phyloP scores from a whole-genome alignment of 2,888 invertebrate species.

The Apodemia mormo region DNA sequence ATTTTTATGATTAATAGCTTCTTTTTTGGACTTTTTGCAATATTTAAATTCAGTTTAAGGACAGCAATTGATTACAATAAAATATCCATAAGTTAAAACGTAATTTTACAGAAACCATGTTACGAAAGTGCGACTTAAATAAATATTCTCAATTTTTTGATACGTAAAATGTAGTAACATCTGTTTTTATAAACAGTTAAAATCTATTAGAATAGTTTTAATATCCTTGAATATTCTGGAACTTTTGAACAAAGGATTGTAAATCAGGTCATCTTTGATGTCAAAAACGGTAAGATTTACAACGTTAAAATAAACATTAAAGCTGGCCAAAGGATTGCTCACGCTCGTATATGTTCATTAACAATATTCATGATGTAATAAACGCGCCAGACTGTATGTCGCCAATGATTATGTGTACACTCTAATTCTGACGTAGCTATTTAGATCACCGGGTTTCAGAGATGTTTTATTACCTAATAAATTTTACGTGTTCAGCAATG shows the following conservation, averaged over 20 bases:
- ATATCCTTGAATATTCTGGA: background rate
- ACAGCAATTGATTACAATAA: too few relatives aligned
- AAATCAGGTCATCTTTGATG: background rate
- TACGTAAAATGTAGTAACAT: background rate
- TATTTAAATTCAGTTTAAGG: too few relatives aligned
- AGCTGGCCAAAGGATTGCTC: background rate
- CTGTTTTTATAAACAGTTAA: slow-evolving; percentile 7
- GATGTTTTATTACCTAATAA: slow-evolving; percentile 10
- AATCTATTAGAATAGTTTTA: slow-evolving; percentile 10
- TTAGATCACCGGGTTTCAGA: background rate
- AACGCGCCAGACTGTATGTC: slow-evolving; percentile 4
- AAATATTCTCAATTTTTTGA: slow-evolving; percentile 5
- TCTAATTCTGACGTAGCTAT: background rate
- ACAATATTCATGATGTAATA: slow-evolving; percentile 3
- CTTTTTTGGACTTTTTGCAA: too few relatives aligned
- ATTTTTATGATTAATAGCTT: too few relatives aligned
- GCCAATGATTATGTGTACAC: slow-evolving; percentile 10
- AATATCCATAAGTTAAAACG: background rate
- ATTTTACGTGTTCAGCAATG: slow-evolving; percentile 1
- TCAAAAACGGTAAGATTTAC: slow-evolving; percentile 9
- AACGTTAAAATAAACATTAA: too few relatives aligned
- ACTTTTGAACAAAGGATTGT: background rate
- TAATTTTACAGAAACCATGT: slow-evolving; percentile 4
- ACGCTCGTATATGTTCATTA: slow-evolving; percentile 10
- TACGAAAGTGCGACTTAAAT: background rate